Percentiles rank a stretch among this genome's conserved stretches.
phyloP scores from a whole-genome alignment of 2,797 vertebrate species.

The Pelobates cultripes region DNA sequence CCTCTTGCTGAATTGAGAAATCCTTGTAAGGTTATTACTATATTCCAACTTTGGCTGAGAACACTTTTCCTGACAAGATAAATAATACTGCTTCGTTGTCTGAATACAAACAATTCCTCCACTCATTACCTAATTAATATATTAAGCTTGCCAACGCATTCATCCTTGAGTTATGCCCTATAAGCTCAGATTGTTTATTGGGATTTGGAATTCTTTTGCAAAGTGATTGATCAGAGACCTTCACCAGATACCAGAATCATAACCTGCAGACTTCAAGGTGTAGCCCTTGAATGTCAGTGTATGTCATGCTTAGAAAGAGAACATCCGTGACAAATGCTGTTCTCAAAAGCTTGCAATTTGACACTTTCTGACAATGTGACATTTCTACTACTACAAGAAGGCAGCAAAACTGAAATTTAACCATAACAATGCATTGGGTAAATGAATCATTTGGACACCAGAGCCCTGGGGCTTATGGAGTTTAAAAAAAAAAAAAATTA shows the following conservation, averaged over 20 bases:
- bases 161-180: background rate
- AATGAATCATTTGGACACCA: too few species aligned
- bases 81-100: background rate
- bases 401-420: too few species aligned
- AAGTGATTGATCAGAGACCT: background rate
- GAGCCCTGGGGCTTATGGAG: background rate
- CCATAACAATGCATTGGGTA: too few species aligned
- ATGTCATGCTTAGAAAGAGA: too few species aligned
- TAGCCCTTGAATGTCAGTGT: too few species aligned
- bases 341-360: too few species aligned
- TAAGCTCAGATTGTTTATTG: background rate
- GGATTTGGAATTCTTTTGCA: background rate
- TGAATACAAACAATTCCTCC: background rate
- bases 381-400: too few species aligned
- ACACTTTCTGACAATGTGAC: too few species aligned
- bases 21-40: background rate
- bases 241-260: background rate
- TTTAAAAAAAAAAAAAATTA: too few species aligned
- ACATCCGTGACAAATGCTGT: too few species aligned
- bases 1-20: conserved; percentile 4
- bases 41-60: background rate
- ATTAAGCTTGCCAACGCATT: background rate
- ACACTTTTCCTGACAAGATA: background rate
- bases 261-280: too few species aligned
- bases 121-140: background rate